Percentiles rank a stretch among this genome's conserved stretches.
These are phyloP conservation scores for Drosophila chauvacae DNA, from an alignment of 1,140 invertebrate genomes.

Conservation along the genomic window DNA sequence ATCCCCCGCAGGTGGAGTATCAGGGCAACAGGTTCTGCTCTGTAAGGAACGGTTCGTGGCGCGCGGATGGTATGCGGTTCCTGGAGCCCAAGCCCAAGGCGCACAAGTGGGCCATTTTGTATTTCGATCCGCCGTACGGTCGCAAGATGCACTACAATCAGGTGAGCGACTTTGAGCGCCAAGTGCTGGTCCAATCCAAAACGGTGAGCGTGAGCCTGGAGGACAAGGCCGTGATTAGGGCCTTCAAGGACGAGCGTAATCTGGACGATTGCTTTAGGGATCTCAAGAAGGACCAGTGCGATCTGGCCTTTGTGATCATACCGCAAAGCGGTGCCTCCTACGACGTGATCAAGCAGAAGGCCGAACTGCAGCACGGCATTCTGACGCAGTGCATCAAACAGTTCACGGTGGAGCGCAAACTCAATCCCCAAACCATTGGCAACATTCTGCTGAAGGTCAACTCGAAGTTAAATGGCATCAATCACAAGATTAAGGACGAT, in stretches of 20 bases:
- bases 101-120: conserved; percentile 72
- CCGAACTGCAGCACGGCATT: conserved; percentile 90
- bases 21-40: conserved; percentile 29
- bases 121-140: conserved; percentile 5
- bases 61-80: conserved; percentile 48
- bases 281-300: conserved; percentile 42
- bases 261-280: conserved; percentile 52
- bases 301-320: conserved; percentile 85
- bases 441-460: conserved; percentile 94
- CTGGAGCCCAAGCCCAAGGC: conserved; percentile 29
- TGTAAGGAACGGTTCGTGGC: conserved; percentile 62
- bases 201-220: conserved; percentile 33
- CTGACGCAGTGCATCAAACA: conserved; percentile 93
- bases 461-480: conserved; percentile 93
- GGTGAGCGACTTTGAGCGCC: conserved; percentile 20
- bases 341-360: conserved; percentile 89
- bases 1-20: conserved; percentile 86
- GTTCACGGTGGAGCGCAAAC: conserved; percentile 85
- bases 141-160: conserved; percentile 21
- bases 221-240: conserved; percentile 27
- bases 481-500: conserved; percentile 87
- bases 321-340: conserved; percentile 85
- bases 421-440: conserved; percentile 84
- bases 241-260: conserved; percentile 34
- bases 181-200: conserved; percentile 7